phyloP scores from a whole-genome alignment of 2,113 vertebrate species.

The Menura novaehollandiae region DNA sequence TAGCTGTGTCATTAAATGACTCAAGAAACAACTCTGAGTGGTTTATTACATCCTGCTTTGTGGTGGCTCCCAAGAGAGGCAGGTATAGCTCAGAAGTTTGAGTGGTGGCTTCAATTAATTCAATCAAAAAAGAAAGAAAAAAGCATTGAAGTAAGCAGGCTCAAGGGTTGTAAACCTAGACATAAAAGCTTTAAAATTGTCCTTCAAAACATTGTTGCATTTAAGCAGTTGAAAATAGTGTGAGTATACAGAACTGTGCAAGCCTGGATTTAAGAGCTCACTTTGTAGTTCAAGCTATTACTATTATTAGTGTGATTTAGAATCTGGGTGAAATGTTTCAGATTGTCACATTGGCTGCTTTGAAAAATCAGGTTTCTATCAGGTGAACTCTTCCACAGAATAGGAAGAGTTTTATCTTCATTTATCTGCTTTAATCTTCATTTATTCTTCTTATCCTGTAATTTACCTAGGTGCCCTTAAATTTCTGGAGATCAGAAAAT shows the following conservation, averaged over 20 bases:
- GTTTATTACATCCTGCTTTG: not conserved
- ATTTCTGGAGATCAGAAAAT: not conserved
- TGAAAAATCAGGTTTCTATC: not conserved
- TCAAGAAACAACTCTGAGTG: not conserved
- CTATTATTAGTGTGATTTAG: not conserved
- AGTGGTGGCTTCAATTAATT: not conserved
- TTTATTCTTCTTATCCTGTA: not conserved
- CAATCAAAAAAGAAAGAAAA: not conserved
- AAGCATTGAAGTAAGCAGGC: not conserved
- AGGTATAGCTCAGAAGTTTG: not conserved
- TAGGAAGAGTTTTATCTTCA: not conserved
- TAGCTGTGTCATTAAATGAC: not conserved
- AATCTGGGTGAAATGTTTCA: not conserved
- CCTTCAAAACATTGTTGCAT: not conserved
- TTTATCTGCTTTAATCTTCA: rapidly evolving
- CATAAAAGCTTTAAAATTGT: not conserved
- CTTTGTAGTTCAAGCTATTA: not conserved
- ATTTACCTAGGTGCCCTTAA: not conserved
- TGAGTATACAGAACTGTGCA: not conserved
- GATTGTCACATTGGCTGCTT: not conserved
- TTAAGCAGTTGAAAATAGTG: not conserved
- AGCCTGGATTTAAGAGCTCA: not conserved
- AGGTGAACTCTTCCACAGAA: not conserved
- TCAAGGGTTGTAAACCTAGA: not conserved
- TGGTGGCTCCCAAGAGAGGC: not conserved